Evolutionary conservation across 23 tunicate genomes (phyloP).

Genomic region (Ciona savignyi): DNA sequence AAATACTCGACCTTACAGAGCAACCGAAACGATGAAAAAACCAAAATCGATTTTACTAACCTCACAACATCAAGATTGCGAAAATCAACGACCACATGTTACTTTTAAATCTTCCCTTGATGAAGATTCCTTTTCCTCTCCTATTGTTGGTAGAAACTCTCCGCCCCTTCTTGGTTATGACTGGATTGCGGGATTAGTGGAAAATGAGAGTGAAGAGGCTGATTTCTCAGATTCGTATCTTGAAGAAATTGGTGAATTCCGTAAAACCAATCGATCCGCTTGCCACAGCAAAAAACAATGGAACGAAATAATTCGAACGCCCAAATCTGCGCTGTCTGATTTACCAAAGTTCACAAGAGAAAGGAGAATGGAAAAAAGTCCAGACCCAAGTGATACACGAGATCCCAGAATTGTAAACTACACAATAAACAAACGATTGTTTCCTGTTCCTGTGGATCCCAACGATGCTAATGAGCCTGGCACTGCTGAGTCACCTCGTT

Average conservation of each 20-base stretch:
- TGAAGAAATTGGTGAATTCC: conserved; percentile 73
- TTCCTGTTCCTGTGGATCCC: conserved; percentile 68
- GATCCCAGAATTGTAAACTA: conserved; percentile 64
- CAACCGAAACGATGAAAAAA: background rate
- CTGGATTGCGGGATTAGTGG: conserved; percentile 86
- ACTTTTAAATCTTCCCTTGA: background rate
- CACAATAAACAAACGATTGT: conserved; percentile 85
- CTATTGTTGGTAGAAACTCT: background rate
- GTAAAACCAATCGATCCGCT: conserved; percentile 62
- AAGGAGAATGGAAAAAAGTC: conserved; percentile 17
- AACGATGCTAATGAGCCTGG: conserved; percentile 32
- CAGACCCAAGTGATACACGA: conserved; percentile 82
- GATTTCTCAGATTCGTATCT: conserved; percentile 33
- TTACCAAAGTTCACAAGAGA: background rate
- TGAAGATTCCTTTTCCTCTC: background rate
- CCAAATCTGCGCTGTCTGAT: conserved; percentile 35
- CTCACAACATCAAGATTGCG: background rate
- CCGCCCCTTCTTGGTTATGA: conserved; percentile 84
- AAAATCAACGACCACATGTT: background rate
- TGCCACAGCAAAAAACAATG: conserved; percentile 53
- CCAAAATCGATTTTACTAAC: conserved; percentile 2
- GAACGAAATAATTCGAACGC: conserved; percentile 48
- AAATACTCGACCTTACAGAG: background rate
- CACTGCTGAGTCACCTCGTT: conserved; percentile 49
- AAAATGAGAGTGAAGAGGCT: conserved; percentile 31